Percentiles rank a stretch among this genome's conserved stretches.
Evolutionary conservation across 2,797 vertebrate genomes (phyloP).

Genomic region (Acanthis flammea): DNA sequence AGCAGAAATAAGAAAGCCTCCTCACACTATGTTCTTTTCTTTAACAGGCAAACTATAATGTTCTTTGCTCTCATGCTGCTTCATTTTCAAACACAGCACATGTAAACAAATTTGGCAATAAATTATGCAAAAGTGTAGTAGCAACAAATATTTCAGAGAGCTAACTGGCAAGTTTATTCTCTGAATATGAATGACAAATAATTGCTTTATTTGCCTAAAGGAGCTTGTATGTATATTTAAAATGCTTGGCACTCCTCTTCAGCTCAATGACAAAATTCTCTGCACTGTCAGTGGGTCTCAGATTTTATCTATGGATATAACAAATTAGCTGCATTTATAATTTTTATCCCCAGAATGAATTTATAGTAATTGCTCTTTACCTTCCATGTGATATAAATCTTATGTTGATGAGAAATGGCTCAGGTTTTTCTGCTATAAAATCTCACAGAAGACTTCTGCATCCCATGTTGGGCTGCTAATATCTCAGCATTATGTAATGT

Average conservation of each 20-base stretch:
- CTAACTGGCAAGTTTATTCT: constrained; percentile 50
- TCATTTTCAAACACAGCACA: constrained; percentile 46
- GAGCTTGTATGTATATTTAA: not conserved
- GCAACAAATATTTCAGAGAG: constrained; percentile 54
- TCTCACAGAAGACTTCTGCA: not conserved
- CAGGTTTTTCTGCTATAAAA: not conserved
- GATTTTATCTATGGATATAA: not conserved
- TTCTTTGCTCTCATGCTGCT: constrained; percentile 46
- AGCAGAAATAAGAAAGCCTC: not conserved
- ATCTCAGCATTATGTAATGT: not conserved
- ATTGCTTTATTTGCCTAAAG: constrained; percentile 38
- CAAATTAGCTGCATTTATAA: not conserved
- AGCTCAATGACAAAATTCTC: not conserved
- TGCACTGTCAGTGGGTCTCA: not conserved
- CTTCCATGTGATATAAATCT: not conserved
- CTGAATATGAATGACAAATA: constrained; percentile 47
- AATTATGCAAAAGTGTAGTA: constrained; percentile 56
- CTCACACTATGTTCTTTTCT: constrained; percentile 17
- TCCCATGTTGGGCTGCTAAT: not conserved
- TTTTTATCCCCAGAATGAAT: not conserved
- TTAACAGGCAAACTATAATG: constrained; percentile 25
- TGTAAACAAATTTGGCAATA: constrained; percentile 61
- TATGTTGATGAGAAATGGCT: not conserved
- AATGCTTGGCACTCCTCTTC: not conserved
- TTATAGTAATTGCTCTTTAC: not conserved